Percentiles rank a stretch among this genome's conserved stretches.
Evolutionary conservation across 2,888 invertebrate genomes (phyloP).

Genomic region (Ophion costatus): DNA sequence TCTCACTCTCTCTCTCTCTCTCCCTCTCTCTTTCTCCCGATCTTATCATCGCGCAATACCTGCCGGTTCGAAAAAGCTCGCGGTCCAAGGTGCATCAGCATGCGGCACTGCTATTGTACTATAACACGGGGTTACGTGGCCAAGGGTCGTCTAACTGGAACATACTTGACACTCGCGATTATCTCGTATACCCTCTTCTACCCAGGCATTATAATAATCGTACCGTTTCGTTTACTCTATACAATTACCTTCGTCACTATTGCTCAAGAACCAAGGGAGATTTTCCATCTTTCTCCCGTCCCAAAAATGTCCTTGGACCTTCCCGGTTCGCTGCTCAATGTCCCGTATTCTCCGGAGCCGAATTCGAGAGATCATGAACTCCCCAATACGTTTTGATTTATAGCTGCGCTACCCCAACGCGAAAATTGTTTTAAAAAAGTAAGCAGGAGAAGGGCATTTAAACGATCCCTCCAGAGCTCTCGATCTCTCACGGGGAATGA

Average conservation of each 20-base stretch:
- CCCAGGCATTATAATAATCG: constrained; percentile 21
- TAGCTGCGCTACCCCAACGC: constrained; percentile 10
- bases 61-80: constrained; percentile 16
- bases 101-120: constrained; percentile 72
- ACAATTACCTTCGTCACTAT: background rate
- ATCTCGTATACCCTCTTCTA: constrained; percentile 23
- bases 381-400: constrained; percentile 51
- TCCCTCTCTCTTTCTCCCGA: constrained; percentile 21
- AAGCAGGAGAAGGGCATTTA: constrained; percentile 75
- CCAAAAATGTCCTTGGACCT: background rate
- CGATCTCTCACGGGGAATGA: constrained; percentile 68
- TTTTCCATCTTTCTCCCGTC: background rate
- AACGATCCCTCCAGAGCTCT: constrained; percentile 76
- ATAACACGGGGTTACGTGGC: constrained; percentile 69
- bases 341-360: background rate
- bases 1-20: background rate
- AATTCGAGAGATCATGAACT: constrained; percentile 43
- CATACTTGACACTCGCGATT: constrained; percentile 74
- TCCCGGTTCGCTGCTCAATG: background rate
- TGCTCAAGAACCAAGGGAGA: no score
- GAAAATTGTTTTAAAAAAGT: constrained; percentile 75
- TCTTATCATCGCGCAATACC: constrained; percentile 26
- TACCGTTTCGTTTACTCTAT: constrained; percentile 26
- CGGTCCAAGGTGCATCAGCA: constrained; percentile 46
- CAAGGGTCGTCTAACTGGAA: constrained; percentile 76